Base-by-base conservation (phyloP, 2,113 vertebrate species). In the Poecilia latipinna region DNA sequence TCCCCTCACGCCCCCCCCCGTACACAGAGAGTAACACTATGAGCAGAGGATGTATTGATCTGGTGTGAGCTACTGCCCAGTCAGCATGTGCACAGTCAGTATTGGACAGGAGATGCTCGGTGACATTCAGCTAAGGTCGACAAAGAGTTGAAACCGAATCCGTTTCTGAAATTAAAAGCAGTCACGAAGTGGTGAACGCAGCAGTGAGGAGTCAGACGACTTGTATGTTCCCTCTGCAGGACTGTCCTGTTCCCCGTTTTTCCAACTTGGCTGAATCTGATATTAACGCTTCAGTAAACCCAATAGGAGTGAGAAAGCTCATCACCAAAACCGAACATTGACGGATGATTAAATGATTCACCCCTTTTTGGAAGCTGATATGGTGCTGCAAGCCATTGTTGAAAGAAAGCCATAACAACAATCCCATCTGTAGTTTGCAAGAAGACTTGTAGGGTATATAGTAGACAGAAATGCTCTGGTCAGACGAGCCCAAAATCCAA, bases 91-190 rank as follows among this genome's bases (percentile, higher is more conserved):
- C 86, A 73, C 77, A 82, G 83, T 86, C 85, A 78, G 87, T 87
- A 84, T 84, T 61, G 75, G 82, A 83, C 88, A 84, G 89, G 86
- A 90, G 87, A 90, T 89, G 83, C 82, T 65, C 69, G 22, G 33
- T 92, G 90, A 93, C 91, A 89, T 90, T 92, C 88, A 90, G 86
- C 87, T 86, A 80, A 90, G 90, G 87, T 92, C 88, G 86, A 74
- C 80, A 35, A 77, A 80, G 84, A 82, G 51, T 77, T 57, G 88
- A 89, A 90, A 91, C 54, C 78, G 71, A 88, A 91, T 90, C 86
- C 78, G 77, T 83, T 79, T 61, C 80, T 1, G 76, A 77, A 57
- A 85, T 76, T 88, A 87, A 86, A 82, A 82, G 78, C 71, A 51
- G 63, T 77, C 82, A 66, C 81, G 77, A 80, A 69, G 66, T 39